These are phyloP conservation scores for Antitype chi DNA, from an alignment of 2,888 invertebrate genomes.

Conservation along the genomic window DNA sequence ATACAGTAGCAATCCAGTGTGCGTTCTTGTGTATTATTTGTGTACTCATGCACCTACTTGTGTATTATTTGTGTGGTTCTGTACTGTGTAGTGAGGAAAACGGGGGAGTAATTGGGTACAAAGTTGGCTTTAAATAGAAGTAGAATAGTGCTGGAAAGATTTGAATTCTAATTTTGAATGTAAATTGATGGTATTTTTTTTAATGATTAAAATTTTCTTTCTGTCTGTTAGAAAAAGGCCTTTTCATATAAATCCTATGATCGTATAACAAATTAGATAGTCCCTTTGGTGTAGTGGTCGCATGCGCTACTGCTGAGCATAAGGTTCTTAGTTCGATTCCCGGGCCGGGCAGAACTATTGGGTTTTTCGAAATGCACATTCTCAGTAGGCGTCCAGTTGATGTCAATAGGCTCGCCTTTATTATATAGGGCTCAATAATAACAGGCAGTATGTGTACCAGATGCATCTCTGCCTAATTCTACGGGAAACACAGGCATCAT, in stretches of 20 bases:
- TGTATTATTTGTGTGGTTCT: slow-evolving; percentile 8
- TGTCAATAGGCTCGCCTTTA: too few relatives aligned
- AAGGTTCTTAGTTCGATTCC: too few relatives aligned
- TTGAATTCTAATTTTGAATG: slow-evolving; percentile 12
- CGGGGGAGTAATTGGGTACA: not conserved
- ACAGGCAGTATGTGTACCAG: too few relatives aligned
- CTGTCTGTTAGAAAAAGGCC: not conserved
- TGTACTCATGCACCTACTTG: not conserved
- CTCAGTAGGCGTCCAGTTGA: too few relatives aligned
- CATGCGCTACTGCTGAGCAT: too few relatives aligned
- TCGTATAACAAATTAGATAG: not conserved
- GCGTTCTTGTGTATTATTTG: slow-evolving; percentile 12
- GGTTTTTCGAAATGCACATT: too few relatives aligned
- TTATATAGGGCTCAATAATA: too few relatives aligned
- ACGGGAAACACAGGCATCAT: too few relatives aligned
- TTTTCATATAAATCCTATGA: not conserved
- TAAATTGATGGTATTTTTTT: not conserved
- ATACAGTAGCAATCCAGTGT: not conserved
- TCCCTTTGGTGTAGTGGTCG: too few relatives aligned
- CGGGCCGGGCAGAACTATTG: too few relatives aligned
- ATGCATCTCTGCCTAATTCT: too few relatives aligned
- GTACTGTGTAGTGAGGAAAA: slow-evolving; percentile 17
- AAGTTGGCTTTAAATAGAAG: slow-evolving; percentile 6
- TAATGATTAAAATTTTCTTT: too few relatives aligned
- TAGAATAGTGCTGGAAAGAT: not conserved